phyloP scores from a whole-genome alignment of 2,888 invertebrate genomes.

The Axea sp. region DNA sequence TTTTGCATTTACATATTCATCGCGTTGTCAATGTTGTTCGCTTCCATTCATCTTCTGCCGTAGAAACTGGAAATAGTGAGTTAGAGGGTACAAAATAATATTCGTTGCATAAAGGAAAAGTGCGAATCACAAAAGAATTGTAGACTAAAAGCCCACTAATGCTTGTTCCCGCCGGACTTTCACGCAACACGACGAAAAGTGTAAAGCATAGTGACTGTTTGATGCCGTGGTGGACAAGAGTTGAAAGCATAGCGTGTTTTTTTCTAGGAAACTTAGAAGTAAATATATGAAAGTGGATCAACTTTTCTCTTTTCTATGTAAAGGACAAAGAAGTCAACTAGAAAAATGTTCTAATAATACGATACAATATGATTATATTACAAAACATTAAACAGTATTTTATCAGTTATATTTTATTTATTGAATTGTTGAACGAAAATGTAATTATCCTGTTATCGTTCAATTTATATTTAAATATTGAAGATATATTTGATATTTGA shows the following conservation, averaged over 20 bases:
- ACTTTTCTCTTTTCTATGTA: conserved; percentile 19
- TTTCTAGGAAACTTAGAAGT: conserved; percentile 18
- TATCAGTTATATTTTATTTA: no score
- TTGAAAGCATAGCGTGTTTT: conserved; percentile 39
- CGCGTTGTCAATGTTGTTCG: conserved; percentile 12
- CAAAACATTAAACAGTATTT: no score
- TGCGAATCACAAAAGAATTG: conserved; percentile 11
- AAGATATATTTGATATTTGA: no score
- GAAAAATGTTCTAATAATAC: conserved; percentile 28
- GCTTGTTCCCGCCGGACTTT: conserved; percentile 17
- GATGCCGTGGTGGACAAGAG: conserved; percentile 23
- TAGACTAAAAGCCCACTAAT: conserved; percentile 30
- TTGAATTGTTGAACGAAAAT: no score
- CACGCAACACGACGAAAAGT: conserved; percentile 19
- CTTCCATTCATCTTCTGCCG: not conserved
- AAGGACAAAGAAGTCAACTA: conserved; percentile 19
- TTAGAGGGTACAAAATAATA: conserved; percentile 24
- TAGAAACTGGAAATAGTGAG: conserved; percentile 3
- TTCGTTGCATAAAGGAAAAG: not conserved
- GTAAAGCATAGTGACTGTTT: conserved; percentile 37
- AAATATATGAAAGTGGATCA: conserved; percentile 43
- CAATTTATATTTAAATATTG: no score
- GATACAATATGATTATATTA: no score
- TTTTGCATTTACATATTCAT: conserved; percentile 39
- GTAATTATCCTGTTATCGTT: no score